These are phyloP conservation scores for Andrena fulva DNA, from an alignment of 2,888 invertebrate genomes.

Conservation along the genomic window DNA sequence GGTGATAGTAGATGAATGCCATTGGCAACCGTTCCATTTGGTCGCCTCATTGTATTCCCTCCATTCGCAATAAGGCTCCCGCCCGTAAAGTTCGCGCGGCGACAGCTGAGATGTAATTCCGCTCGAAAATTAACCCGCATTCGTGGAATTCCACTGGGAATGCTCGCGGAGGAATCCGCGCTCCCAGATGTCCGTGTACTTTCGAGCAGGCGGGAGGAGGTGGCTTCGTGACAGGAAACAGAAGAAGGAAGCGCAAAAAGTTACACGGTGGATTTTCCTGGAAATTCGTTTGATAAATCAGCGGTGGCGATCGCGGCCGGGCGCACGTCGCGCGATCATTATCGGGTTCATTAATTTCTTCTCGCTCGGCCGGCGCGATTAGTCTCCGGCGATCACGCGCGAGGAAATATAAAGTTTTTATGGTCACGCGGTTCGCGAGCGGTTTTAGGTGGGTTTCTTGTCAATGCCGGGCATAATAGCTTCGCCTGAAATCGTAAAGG, in stretches of 20 bases:
- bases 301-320: conserved; percentile 37
- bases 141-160: background rate
- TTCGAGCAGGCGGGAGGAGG: background rate
- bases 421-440: background rate
- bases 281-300: conserved; percentile 55
- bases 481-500: conserved; percentile 48
- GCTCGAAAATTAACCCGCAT: conserved; percentile 2
- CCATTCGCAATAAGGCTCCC: background rate
- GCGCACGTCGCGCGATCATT: conserved; percentile 47
- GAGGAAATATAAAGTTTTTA: conserved; percentile 45
- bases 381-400: conserved; percentile 38
- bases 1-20: too few relatives aligned
- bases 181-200: background rate
- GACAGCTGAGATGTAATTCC: background rate
- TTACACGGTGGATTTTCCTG: conserved; percentile 27
- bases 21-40: too few relatives aligned
- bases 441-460: conserved; percentile 36
- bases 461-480: conserved; percentile 18
- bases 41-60: too few relatives aligned
- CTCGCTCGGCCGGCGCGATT: conserved; percentile 37
- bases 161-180: background rate
- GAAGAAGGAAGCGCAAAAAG: conserved; percentile 30
- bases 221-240: background rate
- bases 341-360: conserved; percentile 63
- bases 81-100: background rate